Evolutionary conservation across 2,797 vertebrate genomes (phyloP), one percentile per base, ranked within the genome.

Genomic region (Xiphorhynchus erythropygius): DNA sequence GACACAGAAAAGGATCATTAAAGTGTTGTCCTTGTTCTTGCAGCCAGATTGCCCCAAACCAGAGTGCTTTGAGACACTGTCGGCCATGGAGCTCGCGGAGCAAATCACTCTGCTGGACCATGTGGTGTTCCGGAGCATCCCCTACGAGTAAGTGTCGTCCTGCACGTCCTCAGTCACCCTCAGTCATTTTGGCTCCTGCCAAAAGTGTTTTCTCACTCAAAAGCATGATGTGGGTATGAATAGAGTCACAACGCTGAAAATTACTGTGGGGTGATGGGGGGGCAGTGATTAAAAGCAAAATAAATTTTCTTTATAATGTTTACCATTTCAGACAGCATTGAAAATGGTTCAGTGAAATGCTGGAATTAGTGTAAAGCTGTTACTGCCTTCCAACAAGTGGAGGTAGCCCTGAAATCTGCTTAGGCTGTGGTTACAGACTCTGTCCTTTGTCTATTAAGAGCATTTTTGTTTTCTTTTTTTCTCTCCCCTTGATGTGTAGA

Each of bases 61-160:
- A 0, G 99, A 99, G 96, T 99, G 98, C 96, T 99, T 99, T 77
- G 99, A 99, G 98, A 99, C 98, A 16, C 97, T 99, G 90, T 99
- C 99, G 1, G 99, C 99, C 78, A 99, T 99, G 99, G 99, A 99
- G 97, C 97, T 99, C 95, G 99, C 99, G 5, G 99, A 99, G 92
- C 99, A 99, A 97, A 99, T 99, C 98, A 99, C 99, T 32, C 98
- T 99, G 67, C 97, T 99, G 91, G 99, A 99, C 97, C 99, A 99
- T 85, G 93, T 99, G 13, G 97, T 99, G 94, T 99, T 99, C 98
- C 98, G 99, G 97, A 99, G 99, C 98, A 99, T 99, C 94, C 99
- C 99, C 50, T 99, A 99, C 5, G 99, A 99, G 99, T 99, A 97
- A 98, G 99, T 98, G 55, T 64, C 47, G 35, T 70, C 32, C 24